Percentiles rank a stretch among this genome's conserved stretches.
Conservation (phyloP, 2,888 invertebrate species). For the Sussaba pulchella region DNA sequence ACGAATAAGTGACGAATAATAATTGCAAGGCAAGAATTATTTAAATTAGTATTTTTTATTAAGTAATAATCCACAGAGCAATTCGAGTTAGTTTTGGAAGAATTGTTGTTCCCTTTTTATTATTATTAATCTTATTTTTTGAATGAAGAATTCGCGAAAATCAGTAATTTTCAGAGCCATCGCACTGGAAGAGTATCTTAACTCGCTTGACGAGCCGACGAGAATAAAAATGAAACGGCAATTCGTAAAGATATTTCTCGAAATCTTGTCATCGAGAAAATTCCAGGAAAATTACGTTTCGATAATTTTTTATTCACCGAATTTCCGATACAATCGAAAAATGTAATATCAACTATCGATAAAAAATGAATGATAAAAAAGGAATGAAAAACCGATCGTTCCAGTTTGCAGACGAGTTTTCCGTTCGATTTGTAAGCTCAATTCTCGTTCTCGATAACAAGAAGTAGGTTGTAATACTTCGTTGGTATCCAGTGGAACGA, state of each 20-base stretch:
- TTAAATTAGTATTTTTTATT: too few species aligned
- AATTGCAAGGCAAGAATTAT: too few species aligned
- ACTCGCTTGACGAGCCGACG: slow-evolving; percentile 6
- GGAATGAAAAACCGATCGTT: slow-evolving; percentile 18
- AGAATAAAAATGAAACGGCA: slow-evolving; percentile 17
- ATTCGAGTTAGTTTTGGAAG: too few species aligned
- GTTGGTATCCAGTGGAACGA: slow-evolving; percentile 44
- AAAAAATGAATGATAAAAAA: too few species aligned
- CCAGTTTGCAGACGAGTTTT: slow-evolving; percentile 40
- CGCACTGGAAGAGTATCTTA: too few species aligned
- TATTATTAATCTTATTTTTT: too few species aligned
- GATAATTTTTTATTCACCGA: slow-evolving; percentile 47
- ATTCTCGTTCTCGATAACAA: slow-evolving; percentile 57
- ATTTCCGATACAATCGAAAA: slow-evolving; percentile 54
- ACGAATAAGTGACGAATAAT: too few species aligned
- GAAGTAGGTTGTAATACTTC: slow-evolving; percentile 60
- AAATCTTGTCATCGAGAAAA: slow-evolving; percentile 21
- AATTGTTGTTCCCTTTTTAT: too few species aligned
- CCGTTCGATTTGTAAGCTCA: slow-evolving; percentile 59
- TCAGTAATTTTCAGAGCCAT: too few species aligned
- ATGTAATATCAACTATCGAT: slow-evolving; percentile 40
- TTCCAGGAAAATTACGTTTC: slow-evolving; percentile 50
- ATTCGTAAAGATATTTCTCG: slow-evolving; percentile 34
- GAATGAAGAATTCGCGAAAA: too few species aligned
- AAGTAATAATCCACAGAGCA: too few species aligned